Base-by-base conservation (phyloP, 2,113 vertebrate species). In the Tragulus kanchil region DNA sequence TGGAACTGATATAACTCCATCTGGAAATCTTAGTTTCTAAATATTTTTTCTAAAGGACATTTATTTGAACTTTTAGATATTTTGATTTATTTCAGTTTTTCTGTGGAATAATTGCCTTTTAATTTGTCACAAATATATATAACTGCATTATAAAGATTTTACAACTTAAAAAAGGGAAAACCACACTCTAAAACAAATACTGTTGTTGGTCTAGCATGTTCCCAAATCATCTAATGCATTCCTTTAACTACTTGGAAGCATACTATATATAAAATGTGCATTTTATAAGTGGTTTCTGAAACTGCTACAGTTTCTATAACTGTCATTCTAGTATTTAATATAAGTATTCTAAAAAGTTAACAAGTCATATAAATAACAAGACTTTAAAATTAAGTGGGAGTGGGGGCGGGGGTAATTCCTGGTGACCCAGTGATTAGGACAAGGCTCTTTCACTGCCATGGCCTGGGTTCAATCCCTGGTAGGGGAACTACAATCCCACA, bases 1-100 rank as follows among this genome's bases (percentile, higher is more conserved):
- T 67, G 82, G 31, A 10, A 89, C 61, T 87, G 59, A 69, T 16
- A 2, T 3, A 69, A 93, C 3, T 69, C n/a, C 36, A 93, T 9
- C 42, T 19, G 84, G 12, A 95, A 93, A 82, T 48, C 78, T 61
- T 50, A 19, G 15, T 58, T 73, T 93, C 59, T 93, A 94, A 96
- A 65, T 81, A 75, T 28, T 65, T 5, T 58, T 67, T 88, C 54
- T 50, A 85, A 95, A 85, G 12, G 11, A 64, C 25, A 96, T n/a
- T 15, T 91, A 54, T 13, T 31, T 77, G 61, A 64, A 87, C 65
- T 84, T 84, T 79, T 65, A 54, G 89, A 26, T 71, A 54, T 59
- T 88, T 91, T 62, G 19, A 62, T 21, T 62, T 59, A 59, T 26
- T 89, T 96, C 16, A 54, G 45, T n/a, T 96, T 95, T 92, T 62